phyloP scores from a whole-genome alignment of 2,797 vertebrate species.

The Hoplostethus atlanticus region DNA sequence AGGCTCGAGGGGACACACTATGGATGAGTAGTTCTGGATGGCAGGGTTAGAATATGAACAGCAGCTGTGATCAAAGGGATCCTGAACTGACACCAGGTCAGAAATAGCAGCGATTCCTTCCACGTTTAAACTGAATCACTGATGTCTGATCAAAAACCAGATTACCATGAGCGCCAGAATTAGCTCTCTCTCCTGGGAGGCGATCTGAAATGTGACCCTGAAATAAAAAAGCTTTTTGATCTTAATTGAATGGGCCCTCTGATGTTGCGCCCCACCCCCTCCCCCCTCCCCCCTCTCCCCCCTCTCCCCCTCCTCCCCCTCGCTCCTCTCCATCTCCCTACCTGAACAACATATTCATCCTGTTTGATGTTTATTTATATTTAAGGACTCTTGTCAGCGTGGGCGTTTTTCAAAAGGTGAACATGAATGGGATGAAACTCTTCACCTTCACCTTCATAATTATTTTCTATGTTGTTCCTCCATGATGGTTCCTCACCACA shows the following conservation, averaged over 20 bases:
- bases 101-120: constrained; percentile 38
- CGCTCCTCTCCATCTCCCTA: background rate
- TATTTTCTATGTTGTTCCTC: no score
- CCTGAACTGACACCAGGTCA: constrained; percentile 19
- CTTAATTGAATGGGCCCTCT: constrained; percentile 51
- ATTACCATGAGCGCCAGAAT: constrained; percentile 60
- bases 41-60: no score
- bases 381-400: no score
- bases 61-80: constrained; percentile 45
- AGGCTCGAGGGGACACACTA: no score
- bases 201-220: constrained; percentile 35
- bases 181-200: constrained; percentile 49
- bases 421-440: background rate
- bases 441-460: no score
- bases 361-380: background rate
- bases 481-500: no score
- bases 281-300: background rate
- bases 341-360: constrained; percentile 33
- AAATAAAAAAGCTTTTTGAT: constrained; percentile 57
- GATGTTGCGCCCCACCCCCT: constrained; percentile 30
- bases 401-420: no score
- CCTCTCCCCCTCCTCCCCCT: background rate
- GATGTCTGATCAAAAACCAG: constrained; percentile 62
- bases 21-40: no score
- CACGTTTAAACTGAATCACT: constrained; percentile 47